These are phyloP conservation scores for Zaprionus taronus DNA, from an alignment of 1,140 invertebrate genomes.

Conservation along the genomic window DNA sequence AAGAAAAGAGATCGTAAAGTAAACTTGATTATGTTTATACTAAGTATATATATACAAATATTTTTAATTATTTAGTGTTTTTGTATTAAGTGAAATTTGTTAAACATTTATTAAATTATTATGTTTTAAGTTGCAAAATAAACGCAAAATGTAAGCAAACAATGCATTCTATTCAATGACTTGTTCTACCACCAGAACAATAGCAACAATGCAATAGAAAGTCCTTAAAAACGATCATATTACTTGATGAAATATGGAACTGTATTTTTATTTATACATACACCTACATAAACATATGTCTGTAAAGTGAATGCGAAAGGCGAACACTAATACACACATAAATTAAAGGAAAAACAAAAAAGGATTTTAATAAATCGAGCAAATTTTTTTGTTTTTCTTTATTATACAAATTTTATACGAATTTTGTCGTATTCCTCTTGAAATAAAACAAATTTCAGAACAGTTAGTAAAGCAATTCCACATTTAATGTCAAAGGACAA, in stretches of 20 bases:
- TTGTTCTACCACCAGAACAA: slow-evolving; percentile 23
- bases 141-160: slow-evolving; percentile 74
- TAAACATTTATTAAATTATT: slow-evolving; percentile 83
- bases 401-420: slow-evolving; percentile 15
- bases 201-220: slow-evolving; percentile 35
- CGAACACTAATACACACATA: slow-evolving; percentile 42
- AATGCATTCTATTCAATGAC: slow-evolving; percentile 40
- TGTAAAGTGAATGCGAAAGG: slow-evolving; percentile 44
- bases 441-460: slow-evolving; percentile 12
- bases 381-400: slow-evolving; percentile 50
- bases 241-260: slow-evolving; percentile 31
- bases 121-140: slow-evolving; percentile 82
- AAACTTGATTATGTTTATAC: slow-evolving; percentile 80
- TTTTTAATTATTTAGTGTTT: slow-evolving; percentile 83
- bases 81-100: slow-evolving; percentile 83
- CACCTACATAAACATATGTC: slow-evolving; percentile 16
- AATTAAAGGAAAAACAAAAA: slow-evolving; percentile 53
- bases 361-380: slow-evolving; percentile 46
- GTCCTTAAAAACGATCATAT: slow-evolving; percentile 17
- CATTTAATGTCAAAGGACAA: slow-evolving; percentile 50
- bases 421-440: background rate
- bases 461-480: slow-evolving; percentile 1
- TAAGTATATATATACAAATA: slow-evolving; percentile 76
- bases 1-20: slow-evolving; percentile 55
- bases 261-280: slow-evolving; percentile 45